Evolutionary conservation across 2,797 vertebrate genomes (phyloP).

Genomic region (Agapornis canus): DNA sequence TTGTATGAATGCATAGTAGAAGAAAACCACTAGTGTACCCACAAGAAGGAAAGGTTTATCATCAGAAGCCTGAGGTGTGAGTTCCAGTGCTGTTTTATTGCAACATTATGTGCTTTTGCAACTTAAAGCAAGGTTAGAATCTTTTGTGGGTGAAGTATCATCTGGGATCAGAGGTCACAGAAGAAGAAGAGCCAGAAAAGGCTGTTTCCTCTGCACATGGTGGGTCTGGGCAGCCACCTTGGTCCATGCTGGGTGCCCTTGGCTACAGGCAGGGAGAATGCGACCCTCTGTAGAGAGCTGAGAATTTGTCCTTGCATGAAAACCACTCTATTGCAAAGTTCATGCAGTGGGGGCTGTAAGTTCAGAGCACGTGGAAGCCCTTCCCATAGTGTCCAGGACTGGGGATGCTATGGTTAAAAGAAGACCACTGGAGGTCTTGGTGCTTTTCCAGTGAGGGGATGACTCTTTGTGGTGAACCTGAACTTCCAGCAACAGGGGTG

Average conservation of each 20-base stretch:
- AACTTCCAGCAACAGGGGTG: background rate
- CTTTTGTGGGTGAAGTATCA: background rate
- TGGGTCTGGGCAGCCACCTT: background rate
- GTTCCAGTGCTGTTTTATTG: background rate
- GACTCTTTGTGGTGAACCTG: background rate
- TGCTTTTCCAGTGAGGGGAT: background rate
- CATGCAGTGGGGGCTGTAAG: background rate
- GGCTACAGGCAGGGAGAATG: rapidly evolving
- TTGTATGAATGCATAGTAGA: background rate
- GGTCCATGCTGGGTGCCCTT: background rate
- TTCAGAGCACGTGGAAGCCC: background rate
- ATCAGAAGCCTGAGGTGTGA: background rate
- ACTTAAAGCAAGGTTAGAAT: background rate
- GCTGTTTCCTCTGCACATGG: rapidly evolving
- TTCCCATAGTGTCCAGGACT: background rate
- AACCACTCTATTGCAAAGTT: rapidly evolving
- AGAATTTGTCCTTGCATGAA: background rate
- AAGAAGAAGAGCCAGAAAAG: background rate
- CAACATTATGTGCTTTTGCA: background rate
- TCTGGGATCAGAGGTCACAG: background rate
- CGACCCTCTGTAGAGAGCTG: background rate
- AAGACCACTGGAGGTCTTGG: background rate
- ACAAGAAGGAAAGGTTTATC: background rate
- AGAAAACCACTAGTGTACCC: background rate
- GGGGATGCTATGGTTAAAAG: background rate